A percentile compares a stretch with the other conserved stretches of the same genome.
These are phyloP conservation scores for Scatophagus argus DNA, from an alignment of 2,113 vertebrate genomes.

Conservation along the genomic window DNA sequence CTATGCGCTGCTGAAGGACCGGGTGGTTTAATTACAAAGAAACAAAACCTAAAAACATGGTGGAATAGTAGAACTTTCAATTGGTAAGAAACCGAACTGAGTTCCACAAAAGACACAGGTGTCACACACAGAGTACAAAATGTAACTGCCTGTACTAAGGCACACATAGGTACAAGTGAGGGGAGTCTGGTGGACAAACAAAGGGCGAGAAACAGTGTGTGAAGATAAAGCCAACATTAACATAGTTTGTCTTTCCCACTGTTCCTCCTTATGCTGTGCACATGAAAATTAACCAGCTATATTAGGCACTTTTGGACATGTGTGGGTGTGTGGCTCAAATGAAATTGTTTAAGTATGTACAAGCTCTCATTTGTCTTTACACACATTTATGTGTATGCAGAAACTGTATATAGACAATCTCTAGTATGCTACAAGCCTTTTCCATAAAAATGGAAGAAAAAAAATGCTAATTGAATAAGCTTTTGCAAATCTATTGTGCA, in stretches of 20 bases:
- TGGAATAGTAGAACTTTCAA: neutral
- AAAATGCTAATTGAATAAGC: neutral
- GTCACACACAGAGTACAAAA: neutral
- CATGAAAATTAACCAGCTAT: neutral
- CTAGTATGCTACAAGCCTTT: neutral
- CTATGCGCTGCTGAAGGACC: slow-evolving; percentile 44
- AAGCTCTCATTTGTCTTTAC: neutral
- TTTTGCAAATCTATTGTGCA: neutral
- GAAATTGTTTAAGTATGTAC: neutral
- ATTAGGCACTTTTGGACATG: neutral
- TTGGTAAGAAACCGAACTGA: neutral
- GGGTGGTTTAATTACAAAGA: slow-evolving; percentile 16
- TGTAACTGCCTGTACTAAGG: neutral
- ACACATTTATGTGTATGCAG: neutral
- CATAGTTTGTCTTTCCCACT: neutral
- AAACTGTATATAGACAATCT: too few relatives aligned
- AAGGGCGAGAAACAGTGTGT: neutral
- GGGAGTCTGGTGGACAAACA: neutral
- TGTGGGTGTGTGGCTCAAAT: neutral
- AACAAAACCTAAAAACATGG: slow-evolving; percentile 20
- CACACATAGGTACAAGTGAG: neutral
- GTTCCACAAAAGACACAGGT: neutral
- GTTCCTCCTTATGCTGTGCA: neutral
- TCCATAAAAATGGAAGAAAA: slow-evolving; percentile 8
- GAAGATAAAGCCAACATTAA: neutral